Percentiles rank a stretch among this genome's conserved stretches.
Conservation (phyloP, 2,888 invertebrate species). For the Dasypogon diadema region DNA sequence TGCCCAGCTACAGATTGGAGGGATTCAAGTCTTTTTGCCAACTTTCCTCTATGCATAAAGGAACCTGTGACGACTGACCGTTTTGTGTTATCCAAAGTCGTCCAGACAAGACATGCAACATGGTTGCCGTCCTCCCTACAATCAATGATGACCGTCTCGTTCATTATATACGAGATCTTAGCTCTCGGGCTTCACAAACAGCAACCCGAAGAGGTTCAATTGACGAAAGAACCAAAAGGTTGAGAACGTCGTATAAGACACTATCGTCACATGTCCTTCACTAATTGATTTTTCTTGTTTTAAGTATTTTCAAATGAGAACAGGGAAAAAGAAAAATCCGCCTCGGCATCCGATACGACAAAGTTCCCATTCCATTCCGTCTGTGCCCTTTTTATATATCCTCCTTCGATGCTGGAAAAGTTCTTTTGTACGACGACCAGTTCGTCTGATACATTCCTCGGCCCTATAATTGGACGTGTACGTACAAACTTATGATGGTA, state of each 20-base stretch:
- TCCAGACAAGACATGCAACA: slow-evolving; percentile 40
- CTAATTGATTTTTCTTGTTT: slow-evolving; percentile 70
- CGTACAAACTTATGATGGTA: slow-evolving; percentile 46
- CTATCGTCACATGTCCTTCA: slow-evolving; percentile 68
- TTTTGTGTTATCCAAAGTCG: slow-evolving; percentile 28
- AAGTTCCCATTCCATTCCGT: background rate
- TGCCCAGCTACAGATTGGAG: background rate
- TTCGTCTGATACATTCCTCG: slow-evolving; percentile 24
- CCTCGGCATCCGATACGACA: background rate
- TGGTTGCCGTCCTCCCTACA: slow-evolving; percentile 10
- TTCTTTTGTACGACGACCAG: slow-evolving; percentile 36
- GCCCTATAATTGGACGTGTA: slow-evolving; percentile 46
- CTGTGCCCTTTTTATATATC: background rate
- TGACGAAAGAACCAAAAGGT: slow-evolving; percentile 20
- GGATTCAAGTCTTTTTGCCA: slow-evolving; percentile 5
- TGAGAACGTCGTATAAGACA: slow-evolving; percentile 42
- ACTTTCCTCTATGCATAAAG: background rate
- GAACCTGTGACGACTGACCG: slow-evolving; percentile 33
- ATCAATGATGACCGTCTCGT: slow-evolving; percentile 41
- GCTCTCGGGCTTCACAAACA: background rate
- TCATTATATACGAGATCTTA: slow-evolving; percentile 38
- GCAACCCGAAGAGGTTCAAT: background rate
- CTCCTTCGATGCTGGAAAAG: background rate
- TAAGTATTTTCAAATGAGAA: slow-evolving; percentile 55
- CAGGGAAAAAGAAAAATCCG: background rate